These are phyloP conservation scores for Timandra comae DNA, from an alignment of 2,888 invertebrate species.

Conservation along the genomic window DNA sequence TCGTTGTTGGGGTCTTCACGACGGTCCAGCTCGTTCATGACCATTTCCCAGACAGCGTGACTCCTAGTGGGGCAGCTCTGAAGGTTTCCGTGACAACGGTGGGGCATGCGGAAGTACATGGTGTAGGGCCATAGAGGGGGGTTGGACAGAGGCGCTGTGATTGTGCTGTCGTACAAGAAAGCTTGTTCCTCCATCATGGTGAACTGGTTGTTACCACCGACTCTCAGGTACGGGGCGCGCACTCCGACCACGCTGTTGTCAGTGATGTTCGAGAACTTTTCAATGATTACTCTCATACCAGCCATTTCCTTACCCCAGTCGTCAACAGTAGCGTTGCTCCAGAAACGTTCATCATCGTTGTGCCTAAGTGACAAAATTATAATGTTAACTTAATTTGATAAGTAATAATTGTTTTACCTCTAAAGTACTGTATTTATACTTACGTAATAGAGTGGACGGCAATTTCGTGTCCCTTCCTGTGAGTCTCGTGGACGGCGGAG, in stretches of 20 bases:
- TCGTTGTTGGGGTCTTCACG: slow-evolving; percentile 93
- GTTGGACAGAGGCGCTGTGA: slow-evolving; percentile 92
- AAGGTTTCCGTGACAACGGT: slow-evolving; percentile 93
- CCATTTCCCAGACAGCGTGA: slow-evolving; percentile 97
- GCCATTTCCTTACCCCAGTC: slow-evolving; percentile 98
- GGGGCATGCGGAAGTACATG: slow-evolving; percentile 98
- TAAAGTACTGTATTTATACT: slow-evolving; percentile 48
- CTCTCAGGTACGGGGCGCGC: slow-evolving; percentile 91
- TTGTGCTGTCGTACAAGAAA: slow-evolving; percentile 96
- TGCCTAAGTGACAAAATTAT: slow-evolving; percentile 74
- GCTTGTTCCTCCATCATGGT: slow-evolving; percentile 98
- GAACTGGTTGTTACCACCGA: slow-evolving; percentile 97
- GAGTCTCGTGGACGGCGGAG: slow-evolving; percentile 93
- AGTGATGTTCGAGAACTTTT: slow-evolving; percentile 92
- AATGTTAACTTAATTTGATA: slow-evolving; percentile 1
- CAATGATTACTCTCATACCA: slow-evolving; percentile 92
- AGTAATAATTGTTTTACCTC: background rate
- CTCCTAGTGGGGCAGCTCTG: slow-evolving; percentile 94
- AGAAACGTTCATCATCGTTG: slow-evolving; percentile 93
- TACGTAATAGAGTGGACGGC: slow-evolving; percentile 96
- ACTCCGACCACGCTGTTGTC: slow-evolving; percentile 95
- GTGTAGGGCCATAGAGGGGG: slow-evolving; percentile 99
- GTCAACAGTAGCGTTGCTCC: slow-evolving; percentile 94
- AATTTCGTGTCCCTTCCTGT: slow-evolving; percentile 94
- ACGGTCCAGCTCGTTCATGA: slow-evolving; percentile 94